Evolutionary conservation across 2,888 invertebrate genomes (phyloP).

Genomic region (Agonopterix arenella): DNA sequence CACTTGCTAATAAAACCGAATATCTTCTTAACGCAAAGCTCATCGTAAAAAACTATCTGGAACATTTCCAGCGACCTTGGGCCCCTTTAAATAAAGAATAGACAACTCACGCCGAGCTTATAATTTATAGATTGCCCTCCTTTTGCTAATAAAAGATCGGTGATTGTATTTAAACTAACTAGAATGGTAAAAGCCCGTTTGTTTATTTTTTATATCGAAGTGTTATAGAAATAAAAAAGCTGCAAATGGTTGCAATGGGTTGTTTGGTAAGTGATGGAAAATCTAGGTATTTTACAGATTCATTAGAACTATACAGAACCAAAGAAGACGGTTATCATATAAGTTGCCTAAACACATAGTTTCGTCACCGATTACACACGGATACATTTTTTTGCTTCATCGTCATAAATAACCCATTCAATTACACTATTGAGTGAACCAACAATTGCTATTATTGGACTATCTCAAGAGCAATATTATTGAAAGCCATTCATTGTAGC

Average conservation of each 20-base stretch:
- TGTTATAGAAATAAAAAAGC: not conserved
- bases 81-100: constrained; percentile 49
- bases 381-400: too few species aligned
- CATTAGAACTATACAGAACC: too few species aligned
- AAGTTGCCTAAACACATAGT: too few species aligned
- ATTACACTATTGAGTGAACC: not conserved
- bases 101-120: constrained; percentile 46
- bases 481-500: constrained; percentile 1
- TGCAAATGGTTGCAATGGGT: not conserved
- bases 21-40: constrained; percentile 24
- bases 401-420: too few species aligned
- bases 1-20: constrained; percentile 19
- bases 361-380: too few species aligned
- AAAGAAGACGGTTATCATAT: too few species aligned
- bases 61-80: constrained; percentile 71
- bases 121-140: constrained; percentile 62
- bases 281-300: too few species aligned
- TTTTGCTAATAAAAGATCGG: constrained; percentile 37
- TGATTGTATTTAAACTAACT: not conserved
- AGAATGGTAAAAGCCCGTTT: not conserved
- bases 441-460: constrained; percentile 1
- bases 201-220: not conserved
- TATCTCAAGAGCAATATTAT: constrained; percentile 2
- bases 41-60: constrained; percentile 47
- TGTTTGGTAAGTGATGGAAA: not conserved